Evolutionary conservation across 1,140 invertebrate genomes (phyloP).

Genomic region (Chironomus tepperi): DNA sequence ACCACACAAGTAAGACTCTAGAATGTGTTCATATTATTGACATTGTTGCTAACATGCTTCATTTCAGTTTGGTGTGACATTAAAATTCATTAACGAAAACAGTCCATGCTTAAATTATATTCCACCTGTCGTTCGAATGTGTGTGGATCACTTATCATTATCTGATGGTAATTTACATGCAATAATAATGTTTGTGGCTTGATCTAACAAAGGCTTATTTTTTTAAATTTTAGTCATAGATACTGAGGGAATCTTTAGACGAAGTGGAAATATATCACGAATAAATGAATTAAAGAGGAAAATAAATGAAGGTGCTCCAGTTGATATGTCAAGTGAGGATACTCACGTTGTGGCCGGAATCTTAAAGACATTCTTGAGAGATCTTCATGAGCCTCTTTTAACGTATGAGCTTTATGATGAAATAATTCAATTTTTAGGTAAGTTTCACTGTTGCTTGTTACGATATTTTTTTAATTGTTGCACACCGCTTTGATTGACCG

Average conservation of each 20-base stretch:
- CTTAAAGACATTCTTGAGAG: slow-evolving; percentile 88
- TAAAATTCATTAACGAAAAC: slow-evolving; percentile 84
- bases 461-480: background rate
- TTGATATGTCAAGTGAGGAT: slow-evolving; percentile 67
- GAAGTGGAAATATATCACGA: slow-evolving; percentile 74
- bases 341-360: slow-evolving; percentile 89
- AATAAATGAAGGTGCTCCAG: slow-evolving; percentile 67
- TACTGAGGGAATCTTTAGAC: slow-evolving; percentile 89
- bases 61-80: slow-evolving; percentile 87
- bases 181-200: slow-evolving; percentile 21
- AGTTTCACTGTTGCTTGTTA: slow-evolving; percentile 31
- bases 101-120: slow-evolving; percentile 64
- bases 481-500: too few species aligned
- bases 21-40: background rate
- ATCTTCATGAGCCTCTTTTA: slow-evolving; percentile 87
- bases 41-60: slow-evolving; percentile 43
- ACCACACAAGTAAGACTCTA: slow-evolving; percentile 29
- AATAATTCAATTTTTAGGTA: slow-evolving; percentile 85
- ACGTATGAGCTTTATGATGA: slow-evolving; percentile 94
- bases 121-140: slow-evolving; percentile 81
- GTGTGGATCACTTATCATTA: slow-evolving; percentile 80
- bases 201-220: background rate
- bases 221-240: slow-evolving; percentile 63
- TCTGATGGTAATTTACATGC: slow-evolving; percentile 59
- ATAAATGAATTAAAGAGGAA: slow-evolving; percentile 77